Conservation (phyloP, 2,797 vertebrate species). For the Buphagus erythrorhynchus region DNA sequence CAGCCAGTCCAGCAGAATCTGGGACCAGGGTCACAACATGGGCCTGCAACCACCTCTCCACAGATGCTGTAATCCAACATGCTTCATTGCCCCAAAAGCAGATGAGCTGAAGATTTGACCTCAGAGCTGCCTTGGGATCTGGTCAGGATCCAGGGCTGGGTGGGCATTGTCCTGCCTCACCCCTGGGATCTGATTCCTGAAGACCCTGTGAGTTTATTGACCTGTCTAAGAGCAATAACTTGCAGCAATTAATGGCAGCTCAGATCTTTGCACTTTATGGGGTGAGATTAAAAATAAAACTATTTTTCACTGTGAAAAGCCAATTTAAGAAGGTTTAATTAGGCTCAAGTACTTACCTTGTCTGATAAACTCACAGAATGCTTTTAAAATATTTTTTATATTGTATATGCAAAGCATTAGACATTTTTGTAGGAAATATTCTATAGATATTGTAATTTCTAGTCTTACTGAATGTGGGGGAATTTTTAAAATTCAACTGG, state of each 20-base stretch:
- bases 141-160: neutral
- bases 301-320: neutral
- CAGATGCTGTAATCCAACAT: neutral
- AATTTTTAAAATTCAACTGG: slow-evolving; percentile 30
- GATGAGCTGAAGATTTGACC: neutral
- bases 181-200: neutral
- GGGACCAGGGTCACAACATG: fast-evolving
- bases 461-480: neutral
- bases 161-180: neutral
- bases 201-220: neutral
- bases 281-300: neutral
- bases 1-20: neutral
- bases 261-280: neutral
- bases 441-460: neutral
- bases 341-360: neutral
- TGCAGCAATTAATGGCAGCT: neutral
- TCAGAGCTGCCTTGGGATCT: neutral
- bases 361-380: neutral
- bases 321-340: neutral
- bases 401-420: neutral
- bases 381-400: neutral
- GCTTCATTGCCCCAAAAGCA: fast-evolving
- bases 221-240: neutral
- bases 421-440: neutral
- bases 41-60: neutral